Percentiles rank a stretch among this genome's conserved stretches.
Evolutionary conservation across 2,888 invertebrate genomes (phyloP).

Genomic region (Fissipunctia ypsillon): DNA sequence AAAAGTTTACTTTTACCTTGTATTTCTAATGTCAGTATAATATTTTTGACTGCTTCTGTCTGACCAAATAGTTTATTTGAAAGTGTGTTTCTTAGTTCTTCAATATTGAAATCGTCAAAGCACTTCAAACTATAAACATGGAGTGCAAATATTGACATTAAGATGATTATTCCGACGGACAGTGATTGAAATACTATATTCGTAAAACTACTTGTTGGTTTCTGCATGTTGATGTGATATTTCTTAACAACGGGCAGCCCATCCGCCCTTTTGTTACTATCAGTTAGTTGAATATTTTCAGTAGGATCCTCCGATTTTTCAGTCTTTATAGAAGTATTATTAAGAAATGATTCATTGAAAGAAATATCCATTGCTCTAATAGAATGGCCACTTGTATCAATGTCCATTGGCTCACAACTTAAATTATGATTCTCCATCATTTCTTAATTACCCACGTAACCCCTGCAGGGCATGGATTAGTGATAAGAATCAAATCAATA

Average conservation of each 20-base stretch:
- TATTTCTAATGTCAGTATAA: slow-evolving; percentile 74
- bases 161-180: slow-evolving; percentile 58
- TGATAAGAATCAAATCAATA: not conserved
- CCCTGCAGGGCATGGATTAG: not conserved
- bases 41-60: slow-evolving; percentile 71
- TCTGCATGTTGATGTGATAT: slow-evolving; percentile 71
- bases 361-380: slow-evolving; percentile 80
- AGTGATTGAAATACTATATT: slow-evolving; percentile 58
- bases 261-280: slow-evolving; percentile 4
- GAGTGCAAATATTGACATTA: slow-evolving; percentile 72
- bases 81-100: slow-evolving; percentile 70
- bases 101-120: slow-evolving; percentile 72
- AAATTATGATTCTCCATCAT: slow-evolving; percentile 70
- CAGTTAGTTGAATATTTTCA: slow-evolving; percentile 6
- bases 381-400: slow-evolving; percentile 83
- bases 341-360: slow-evolving; percentile 63
- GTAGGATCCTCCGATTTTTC: slow-evolving; percentile 12
- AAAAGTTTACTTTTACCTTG: slow-evolving; percentile 77
- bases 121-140: slow-evolving; percentile 76
- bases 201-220: slow-evolving; percentile 50
- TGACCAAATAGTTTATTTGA: slow-evolving; percentile 81
- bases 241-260: slow-evolving; percentile 68
- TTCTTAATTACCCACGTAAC: not conserved
- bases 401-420: slow-evolving; percentile 86
- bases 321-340: slow-evolving; percentile 27